A percentile compares a stretch with the other conserved stretches of the same genome.
Evolutionary conservation across 1,140 invertebrate species (phyloP).

Genomic region (Triops longicaudatus): DNA sequence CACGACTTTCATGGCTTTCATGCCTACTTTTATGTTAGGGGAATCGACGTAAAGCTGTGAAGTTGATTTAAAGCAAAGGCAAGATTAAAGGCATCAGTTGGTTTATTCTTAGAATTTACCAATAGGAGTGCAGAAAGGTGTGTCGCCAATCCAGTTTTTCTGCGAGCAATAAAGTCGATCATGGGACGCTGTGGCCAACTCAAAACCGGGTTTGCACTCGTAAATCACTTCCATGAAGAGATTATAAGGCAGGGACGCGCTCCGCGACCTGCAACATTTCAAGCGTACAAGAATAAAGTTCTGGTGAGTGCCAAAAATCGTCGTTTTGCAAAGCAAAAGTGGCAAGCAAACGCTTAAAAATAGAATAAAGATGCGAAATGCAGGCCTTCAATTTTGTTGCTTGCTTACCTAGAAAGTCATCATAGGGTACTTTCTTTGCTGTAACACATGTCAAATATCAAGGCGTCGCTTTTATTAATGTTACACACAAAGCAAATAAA

Average conservation of each 20-base stretch:
- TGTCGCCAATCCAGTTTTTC: slow-evolving; percentile 24
- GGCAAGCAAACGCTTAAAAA: not conserved
- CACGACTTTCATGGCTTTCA: not conserved
- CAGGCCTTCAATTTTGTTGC: not conserved
- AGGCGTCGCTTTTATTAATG: too few species aligned
- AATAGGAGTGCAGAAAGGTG: slow-evolving; percentile 18
- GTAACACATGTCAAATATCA: too few species aligned
- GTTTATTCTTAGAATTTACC: not conserved
- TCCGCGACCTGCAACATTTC: slow-evolving; percentile 20
- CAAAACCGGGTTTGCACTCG: slow-evolving; percentile 25
- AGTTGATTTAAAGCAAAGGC: too few species aligned
- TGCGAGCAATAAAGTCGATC: slow-evolving; percentile 27
- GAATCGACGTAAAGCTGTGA: not conserved
- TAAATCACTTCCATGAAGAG: slow-evolving; percentile 28
- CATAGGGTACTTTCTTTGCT: too few species aligned
- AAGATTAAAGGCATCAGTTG: too few species aligned
- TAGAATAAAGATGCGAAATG: not conserved
- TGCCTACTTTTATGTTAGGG: not conserved
- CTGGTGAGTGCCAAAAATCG: not conserved
- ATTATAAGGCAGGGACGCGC: slow-evolving; percentile 23
- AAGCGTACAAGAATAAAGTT: not conserved
- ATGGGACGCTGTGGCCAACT: slow-evolving; percentile 20
- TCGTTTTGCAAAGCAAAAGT: not conserved
- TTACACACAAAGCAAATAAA: too few species aligned
- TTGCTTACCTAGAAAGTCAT: too few species aligned